These are phyloP conservation scores for Girardinichthys multiradiatus DNA, from an alignment of 2,113 vertebrate genomes.

Conservation along the genomic window DNA sequence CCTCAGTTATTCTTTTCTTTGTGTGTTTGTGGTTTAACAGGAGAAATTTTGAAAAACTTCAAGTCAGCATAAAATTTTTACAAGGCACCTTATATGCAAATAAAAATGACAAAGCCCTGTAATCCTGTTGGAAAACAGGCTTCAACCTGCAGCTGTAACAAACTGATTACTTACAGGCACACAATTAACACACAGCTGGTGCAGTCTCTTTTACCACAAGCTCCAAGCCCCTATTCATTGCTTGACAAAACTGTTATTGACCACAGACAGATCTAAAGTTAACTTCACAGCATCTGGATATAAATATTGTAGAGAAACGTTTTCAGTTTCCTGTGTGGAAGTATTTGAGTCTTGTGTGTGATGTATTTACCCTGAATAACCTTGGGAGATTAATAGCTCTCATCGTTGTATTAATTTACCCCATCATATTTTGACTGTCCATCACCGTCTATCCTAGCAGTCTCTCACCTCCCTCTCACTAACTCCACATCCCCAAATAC, in stretches of 20 bases:
- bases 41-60: no score
- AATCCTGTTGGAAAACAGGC: constrained; percentile 15
- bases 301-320: constrained; percentile 4
- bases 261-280: not conserved
- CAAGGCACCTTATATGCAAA: not conserved
- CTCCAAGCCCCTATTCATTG: not conserved
- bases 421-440: constrained; percentile 28
- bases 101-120: constrained; percentile 15
- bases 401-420: constrained; percentile 57
- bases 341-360: not conserved
- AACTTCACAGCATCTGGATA: constrained; percentile 15
- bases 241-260: constrained; percentile 13
- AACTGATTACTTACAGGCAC: constrained; percentile 26
- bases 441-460: constrained; percentile 12
- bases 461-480: constrained; percentile 4
- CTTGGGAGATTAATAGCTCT: constrained; percentile 52
- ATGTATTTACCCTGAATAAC: constrained; percentile 34
- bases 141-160: constrained; percentile 32
- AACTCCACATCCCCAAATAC: constrained; percentile 51
- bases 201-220: not conserved
- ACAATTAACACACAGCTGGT: constrained; percentile 2
- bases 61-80: no score
- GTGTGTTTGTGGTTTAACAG: no score
- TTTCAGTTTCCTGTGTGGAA: constrained; percentile 3
- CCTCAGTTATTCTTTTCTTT: no score